phyloP scores from a whole-genome alignment of 2,113 vertebrate genomes.

The Balaenoptera acutorostrata region DNA sequence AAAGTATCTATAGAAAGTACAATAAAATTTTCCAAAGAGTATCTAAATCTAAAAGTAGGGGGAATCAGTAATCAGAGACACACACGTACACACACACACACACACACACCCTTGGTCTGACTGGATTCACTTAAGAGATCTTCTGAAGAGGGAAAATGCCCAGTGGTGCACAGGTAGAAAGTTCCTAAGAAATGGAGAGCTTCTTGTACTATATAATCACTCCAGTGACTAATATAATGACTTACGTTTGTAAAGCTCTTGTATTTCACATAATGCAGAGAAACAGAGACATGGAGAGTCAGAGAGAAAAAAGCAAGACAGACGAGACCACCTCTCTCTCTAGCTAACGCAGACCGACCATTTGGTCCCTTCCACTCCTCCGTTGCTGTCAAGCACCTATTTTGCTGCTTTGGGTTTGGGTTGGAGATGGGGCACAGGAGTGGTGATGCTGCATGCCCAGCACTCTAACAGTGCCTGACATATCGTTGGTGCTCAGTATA shows the following conservation, averaged over 20 bases:
- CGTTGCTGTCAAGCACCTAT: neutral
- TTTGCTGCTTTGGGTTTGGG: neutral
- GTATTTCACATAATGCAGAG: neutral
- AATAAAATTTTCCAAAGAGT: neutral
- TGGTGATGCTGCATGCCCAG: neutral
- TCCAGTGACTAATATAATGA: neutral
- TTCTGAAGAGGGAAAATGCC: neutral
- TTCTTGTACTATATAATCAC: neutral
- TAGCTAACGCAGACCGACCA: neutral
- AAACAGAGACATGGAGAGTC: neutral
- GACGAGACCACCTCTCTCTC: neutral
- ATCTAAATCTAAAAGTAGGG: neutral
- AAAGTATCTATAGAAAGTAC: neutral
- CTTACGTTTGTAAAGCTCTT: neutral
- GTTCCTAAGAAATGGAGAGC: neutral
- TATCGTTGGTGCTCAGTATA: neutral
- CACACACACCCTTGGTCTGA: neutral
- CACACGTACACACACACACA: neutral
- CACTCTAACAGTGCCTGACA: neutral
- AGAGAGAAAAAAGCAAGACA: neutral
- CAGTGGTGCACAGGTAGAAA: neutral
- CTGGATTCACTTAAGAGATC: neutral
- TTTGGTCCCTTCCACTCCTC: too few relatives aligned
- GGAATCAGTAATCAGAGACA: neutral
- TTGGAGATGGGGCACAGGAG: neutral